These are phyloP conservation scores for Aporrectodea caliginosa DNA, from an alignment of 1,140 invertebrate genomes.

Conservation along the genomic window DNA sequence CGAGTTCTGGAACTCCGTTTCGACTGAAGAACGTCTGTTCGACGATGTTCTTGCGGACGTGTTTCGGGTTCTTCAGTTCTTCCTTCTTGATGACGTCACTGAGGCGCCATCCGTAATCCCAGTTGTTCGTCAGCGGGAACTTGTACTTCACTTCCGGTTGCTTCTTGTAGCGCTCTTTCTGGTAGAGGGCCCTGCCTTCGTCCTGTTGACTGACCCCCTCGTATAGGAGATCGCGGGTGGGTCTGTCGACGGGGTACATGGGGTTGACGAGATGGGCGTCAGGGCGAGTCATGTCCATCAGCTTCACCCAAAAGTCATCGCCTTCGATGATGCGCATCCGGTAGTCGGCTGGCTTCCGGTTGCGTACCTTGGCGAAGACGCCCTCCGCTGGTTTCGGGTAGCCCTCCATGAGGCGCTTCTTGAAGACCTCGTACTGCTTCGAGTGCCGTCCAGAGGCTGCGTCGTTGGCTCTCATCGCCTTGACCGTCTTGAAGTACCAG, in stretches of 20 bases:
- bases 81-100: slow-evolving; percentile 50
- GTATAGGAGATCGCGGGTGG: not conserved
- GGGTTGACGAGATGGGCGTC: not conserved
- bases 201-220: not conserved
- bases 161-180: slow-evolving; percentile 35
- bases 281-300: not conserved
- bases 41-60: slow-evolving; percentile 47
- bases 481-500: not conserved
- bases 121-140: slow-evolving; percentile 48
- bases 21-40: slow-evolving; percentile 53
- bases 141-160: slow-evolving; percentile 49
- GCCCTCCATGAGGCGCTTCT: not conserved
- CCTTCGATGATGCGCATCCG: not conserved
- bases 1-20: slow-evolving; percentile 42
- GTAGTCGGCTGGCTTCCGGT: not conserved
- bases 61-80: slow-evolving; percentile 41
- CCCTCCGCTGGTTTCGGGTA: not conserved
- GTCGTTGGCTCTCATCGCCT: not conserved
- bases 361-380: not conserved
- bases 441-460: not conserved
- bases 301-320: not conserved
- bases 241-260: not conserved
- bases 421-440: not conserved
- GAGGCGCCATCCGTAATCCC: slow-evolving; percentile 53
- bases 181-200: slow-evolving; percentile 49